Conservation (phyloP, 2,113 vertebrate genomes). For the Agelaius tricolor region DNA sequence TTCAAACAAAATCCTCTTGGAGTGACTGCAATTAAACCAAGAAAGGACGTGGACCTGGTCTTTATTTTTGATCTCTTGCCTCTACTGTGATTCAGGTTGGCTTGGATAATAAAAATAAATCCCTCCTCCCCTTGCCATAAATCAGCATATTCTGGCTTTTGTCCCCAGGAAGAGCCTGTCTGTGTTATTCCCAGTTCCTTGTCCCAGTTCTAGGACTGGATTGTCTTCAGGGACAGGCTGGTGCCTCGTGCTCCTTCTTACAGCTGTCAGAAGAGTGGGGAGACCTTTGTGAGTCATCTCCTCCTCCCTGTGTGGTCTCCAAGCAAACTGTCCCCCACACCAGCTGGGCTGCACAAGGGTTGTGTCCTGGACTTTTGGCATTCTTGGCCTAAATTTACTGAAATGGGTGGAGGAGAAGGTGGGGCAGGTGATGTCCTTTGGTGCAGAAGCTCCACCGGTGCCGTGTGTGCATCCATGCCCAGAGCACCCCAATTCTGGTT, state of each 20-base stretch:
- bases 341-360: neutral
- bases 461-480: rapidly evolving
- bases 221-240: neutral
- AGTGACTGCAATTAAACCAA: neutral
- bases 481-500: rapidly evolving
- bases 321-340: rapidly evolving
- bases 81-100: neutral
- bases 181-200: neutral
- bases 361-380: neutral
- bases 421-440: neutral
- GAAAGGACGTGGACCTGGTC: neutral
- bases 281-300: neutral
- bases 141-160: slow-evolving; percentile 11
- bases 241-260: neutral
- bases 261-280: neutral
- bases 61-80: neutral
- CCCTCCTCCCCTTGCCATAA: neutral
- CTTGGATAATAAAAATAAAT: neutral
- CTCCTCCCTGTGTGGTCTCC: neutral
- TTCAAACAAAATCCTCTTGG: slow-evolving; percentile 21
- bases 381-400: neutral
- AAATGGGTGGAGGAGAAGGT: neutral
- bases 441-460: too few relatives aligned
- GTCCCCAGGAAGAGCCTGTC: neutral
- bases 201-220: neutral